These are phyloP conservation scores for Drosophila kohkoa DNA, from an alignment of 1,140 invertebrate genomes.

Conservation along the genomic window DNA sequence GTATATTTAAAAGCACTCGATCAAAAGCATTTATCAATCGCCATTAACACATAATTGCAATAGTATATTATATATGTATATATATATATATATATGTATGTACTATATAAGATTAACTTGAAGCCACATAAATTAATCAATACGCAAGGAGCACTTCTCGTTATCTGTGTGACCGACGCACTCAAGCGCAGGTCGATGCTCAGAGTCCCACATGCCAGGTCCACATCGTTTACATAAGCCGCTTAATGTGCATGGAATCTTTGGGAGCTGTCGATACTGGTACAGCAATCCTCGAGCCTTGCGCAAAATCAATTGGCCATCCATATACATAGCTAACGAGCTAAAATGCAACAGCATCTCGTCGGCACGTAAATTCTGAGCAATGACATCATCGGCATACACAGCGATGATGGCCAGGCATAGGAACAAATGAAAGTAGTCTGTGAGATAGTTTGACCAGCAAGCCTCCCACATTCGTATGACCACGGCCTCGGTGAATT, in stretches of 20 bases:
- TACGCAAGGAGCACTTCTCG: constrained; percentile 84
- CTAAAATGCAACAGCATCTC: constrained; percentile 98
- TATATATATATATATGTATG: background rate
- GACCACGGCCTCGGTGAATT: constrained; percentile 94
- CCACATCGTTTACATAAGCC: constrained; percentile 94
- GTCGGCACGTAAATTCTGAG: constrained; percentile 94
- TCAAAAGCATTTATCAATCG: constrained; percentile 42
- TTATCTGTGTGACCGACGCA: constrained; percentile 87
- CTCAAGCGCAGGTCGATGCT: constrained; percentile 91
- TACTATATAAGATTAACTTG: constrained; percentile 32
- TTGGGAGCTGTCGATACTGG: constrained; percentile 93
- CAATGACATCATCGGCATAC: constrained; percentile 96
- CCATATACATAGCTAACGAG: constrained; percentile 98
- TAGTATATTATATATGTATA: constrained; percentile 23
- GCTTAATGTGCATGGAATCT: constrained; percentile 94
- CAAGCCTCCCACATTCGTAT: constrained; percentile 97
- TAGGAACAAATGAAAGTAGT: constrained; percentile 96
- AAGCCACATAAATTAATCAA: constrained; percentile 77
- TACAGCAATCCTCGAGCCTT: constrained; percentile 96
- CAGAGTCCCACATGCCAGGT: constrained; percentile 97
- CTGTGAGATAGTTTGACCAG: constrained; percentile 96
- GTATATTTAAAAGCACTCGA: constrained; percentile 51
- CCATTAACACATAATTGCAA: constrained; percentile 36
- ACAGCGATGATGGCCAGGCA: constrained; percentile 96
- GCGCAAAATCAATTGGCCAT: constrained; percentile 94